phyloP scores from a whole-genome alignment of 2,888 invertebrate genomes.

The Drosophila kokeensis region DNA sequence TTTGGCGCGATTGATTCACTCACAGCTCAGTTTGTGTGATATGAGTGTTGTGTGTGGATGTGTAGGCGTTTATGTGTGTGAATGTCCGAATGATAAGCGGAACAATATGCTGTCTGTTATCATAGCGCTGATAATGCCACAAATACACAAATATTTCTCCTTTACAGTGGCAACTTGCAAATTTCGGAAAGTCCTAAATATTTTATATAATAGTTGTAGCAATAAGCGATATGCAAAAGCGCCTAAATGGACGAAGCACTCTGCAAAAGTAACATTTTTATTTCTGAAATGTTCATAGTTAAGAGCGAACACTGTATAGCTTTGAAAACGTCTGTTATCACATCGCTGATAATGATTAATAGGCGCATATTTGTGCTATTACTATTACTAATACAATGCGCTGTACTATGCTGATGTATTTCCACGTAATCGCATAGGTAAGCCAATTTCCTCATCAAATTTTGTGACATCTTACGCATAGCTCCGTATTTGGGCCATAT shows the following conservation, averaged over 20 bases:
- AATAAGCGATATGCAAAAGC: neutral
- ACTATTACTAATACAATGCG: constrained; percentile 1
- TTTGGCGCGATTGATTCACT: constrained; percentile 48
- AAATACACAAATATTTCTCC: constrained; percentile 3
- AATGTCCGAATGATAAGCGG: constrained; percentile 55
- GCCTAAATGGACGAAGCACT: neutral
- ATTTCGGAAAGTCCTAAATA: neutral
- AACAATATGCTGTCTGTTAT: constrained; percentile 42
- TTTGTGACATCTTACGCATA: constrained; percentile 66
- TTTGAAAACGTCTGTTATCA: constrained; percentile 9
- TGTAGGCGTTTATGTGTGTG: constrained; percentile 14
- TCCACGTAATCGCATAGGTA: constrained; percentile 28
- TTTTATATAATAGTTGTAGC: neutral
- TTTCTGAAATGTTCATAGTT: neutral
- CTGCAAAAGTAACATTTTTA: neutral
- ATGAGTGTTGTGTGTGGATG: constrained; percentile 5
- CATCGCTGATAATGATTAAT: constrained; percentile 21
- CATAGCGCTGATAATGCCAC: constrained; percentile 37
- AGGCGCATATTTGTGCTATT: constrained; percentile 23
- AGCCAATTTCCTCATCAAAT: constrained; percentile 42
- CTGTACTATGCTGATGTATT: constrained; percentile 11
- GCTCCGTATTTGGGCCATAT: constrained; percentile 62
- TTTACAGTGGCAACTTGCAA: neutral
- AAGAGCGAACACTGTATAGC: neutral
- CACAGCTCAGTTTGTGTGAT: constrained; percentile 3